Conservation (phyloP, 2,113 vertebrate genomes). For the Rhineura floridana region DNA sequence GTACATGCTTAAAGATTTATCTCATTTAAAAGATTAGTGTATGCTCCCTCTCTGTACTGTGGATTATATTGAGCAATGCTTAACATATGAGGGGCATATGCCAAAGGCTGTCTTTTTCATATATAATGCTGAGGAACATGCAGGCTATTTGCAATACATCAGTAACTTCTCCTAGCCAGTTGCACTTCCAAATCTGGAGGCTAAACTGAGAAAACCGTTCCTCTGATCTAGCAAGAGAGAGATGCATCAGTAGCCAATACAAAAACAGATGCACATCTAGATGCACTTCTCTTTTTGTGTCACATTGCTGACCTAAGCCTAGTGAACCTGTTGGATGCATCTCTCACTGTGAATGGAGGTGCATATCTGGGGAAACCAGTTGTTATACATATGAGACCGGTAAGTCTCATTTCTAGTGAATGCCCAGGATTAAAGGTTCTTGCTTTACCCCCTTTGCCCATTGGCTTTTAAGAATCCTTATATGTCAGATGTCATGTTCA, state of each 20-base stretch:
- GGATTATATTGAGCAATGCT: slow-evolving; percentile 44
- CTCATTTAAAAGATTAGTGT: slow-evolving; percentile 66
- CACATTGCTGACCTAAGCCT: not conserved
- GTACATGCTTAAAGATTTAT: slow-evolving; percentile 66
- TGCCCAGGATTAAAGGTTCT: too few relatives aligned
- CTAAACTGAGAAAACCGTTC: not conserved
- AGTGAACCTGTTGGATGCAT: not conserved
- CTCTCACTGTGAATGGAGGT: not conserved
- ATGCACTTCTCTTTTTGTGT: not conserved
- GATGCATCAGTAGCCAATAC: not conserved
- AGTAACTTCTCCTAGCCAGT: not conserved
- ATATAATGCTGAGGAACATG: not conserved
- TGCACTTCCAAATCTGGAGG: not conserved
- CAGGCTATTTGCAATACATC: not conserved
- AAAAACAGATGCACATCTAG: not conserved
- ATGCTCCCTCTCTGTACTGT: slow-evolving; percentile 60
- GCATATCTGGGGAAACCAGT: not conserved
- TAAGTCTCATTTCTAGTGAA: too few relatives aligned
- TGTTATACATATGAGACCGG: too few relatives aligned
- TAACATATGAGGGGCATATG: not conserved
- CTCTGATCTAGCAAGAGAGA: not conserved
- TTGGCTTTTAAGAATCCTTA: too few relatives aligned
- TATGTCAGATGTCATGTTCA: too few relatives aligned
- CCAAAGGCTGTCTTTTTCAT: not conserved
- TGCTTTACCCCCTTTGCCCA: too few relatives aligned